A percentile compares a stretch with the other conserved stretches of the same genome.
phyloP scores from a whole-genome alignment of 1,140 invertebrate species.

The Lepidotrigona ventralis region DNA sequence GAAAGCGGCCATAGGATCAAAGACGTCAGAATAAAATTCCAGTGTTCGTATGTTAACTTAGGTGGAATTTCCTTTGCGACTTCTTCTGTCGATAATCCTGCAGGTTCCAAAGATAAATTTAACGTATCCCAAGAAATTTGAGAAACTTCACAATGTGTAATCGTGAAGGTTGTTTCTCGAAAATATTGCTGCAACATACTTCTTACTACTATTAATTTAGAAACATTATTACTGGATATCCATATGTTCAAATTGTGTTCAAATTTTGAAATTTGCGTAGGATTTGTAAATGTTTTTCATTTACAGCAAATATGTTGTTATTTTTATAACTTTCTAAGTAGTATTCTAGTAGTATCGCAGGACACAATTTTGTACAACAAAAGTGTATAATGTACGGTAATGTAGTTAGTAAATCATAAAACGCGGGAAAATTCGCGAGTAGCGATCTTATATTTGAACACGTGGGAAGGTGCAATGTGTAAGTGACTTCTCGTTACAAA shows the following conservation, averaged over 20 bases:
- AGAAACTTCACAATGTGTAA: conserved; percentile 67
- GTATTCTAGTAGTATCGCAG: too few species aligned
- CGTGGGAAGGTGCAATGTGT: too few species aligned
- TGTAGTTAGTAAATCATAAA: conserved; percentile 37
- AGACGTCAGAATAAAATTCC: conserved; percentile 86
- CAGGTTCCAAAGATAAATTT: conserved; percentile 72
- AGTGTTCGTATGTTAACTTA: conserved; percentile 79
- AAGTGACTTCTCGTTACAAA: too few species aligned
- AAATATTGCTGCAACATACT: conserved; percentile 45
- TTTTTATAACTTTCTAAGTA: conserved; percentile 28
- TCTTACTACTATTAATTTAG: conserved; percentile 58
- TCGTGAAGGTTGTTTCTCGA: conserved; percentile 60
- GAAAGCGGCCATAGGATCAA: conserved; percentile 82
- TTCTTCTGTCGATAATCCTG: conserved; percentile 71
- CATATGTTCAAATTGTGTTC: conserved; percentile 21
- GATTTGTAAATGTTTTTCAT: conserved; percentile 49
- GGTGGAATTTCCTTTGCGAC: conserved; percentile 72
- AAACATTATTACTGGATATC: conserved; percentile 38
- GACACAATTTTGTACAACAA: conserved; percentile 44
- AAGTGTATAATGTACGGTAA: conserved; percentile 50
- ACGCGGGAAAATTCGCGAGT: too few species aligned
- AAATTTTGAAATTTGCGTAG: conserved; percentile 44
- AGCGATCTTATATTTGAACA: too few species aligned
- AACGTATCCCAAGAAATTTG: conserved; percentile 71
- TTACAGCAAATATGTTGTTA: background rate